Evolutionary conservation across 2,797 vertebrate genomes (phyloP).

Genomic region (Siniperca undulata): DNA sequence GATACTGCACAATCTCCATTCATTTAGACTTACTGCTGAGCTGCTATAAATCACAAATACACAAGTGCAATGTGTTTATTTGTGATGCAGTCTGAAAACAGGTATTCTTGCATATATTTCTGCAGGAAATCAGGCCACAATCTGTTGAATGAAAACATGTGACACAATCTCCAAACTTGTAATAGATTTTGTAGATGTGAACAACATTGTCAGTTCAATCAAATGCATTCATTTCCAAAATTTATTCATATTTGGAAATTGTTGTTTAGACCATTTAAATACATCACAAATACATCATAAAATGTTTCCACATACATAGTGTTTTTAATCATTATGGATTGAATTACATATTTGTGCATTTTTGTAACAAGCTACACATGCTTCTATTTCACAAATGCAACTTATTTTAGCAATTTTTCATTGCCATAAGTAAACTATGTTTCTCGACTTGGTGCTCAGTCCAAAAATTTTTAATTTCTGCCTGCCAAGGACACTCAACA

Average conservation of each 20-base stretch:
- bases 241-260: no score
- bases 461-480: background rate
- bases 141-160: no score
- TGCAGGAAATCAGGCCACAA: background rate
- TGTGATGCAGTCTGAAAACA: background rate
- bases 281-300: no score
- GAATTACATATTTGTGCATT: background rate
- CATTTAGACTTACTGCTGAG: no score
- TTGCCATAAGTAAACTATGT: background rate
- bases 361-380: background rate
- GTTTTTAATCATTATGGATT: no score
- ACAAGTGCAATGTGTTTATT: background rate
- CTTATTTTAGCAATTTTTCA: background rate
- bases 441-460: background rate
- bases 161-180: no score
- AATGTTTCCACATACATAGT: no score
- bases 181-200: background rate
- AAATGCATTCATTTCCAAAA: background rate
- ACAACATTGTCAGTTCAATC: background rate
- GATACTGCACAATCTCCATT: background rate
- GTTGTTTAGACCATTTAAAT: no score
- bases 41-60: background rate
- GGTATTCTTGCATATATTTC: background rate
- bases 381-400: background rate
- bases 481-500: background rate